Base-by-base conservation (phyloP, 2,888 invertebrate genomes). In the Philereme transversata region DNA sequence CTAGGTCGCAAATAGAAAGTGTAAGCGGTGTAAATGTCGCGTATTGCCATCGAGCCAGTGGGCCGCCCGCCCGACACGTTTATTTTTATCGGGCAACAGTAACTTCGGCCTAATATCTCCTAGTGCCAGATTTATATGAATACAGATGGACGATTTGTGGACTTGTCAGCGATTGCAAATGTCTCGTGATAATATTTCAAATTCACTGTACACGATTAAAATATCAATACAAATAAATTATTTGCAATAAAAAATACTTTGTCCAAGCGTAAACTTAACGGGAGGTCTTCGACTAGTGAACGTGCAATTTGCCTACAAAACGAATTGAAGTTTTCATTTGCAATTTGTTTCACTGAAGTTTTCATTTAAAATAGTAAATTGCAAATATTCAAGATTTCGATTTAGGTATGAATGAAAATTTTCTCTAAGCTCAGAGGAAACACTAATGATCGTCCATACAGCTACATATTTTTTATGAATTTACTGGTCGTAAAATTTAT, bases 21-120 rank as follows among this genome's bases (percentile, higher is more conserved):
- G 88, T 87, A 88, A 70, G 77, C 77, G 79, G 73, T 86, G 79
- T 83, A 88, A 88, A 90, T 88, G 88, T 87, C 88, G 83, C 81
- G 79, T 74, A 74, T 56, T 55, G 54, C 53, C 78, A 64, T 70
- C 72, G 68, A 67, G 71, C 62, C 54, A 41, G 65, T 60, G 60
- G 57, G 60, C 64, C 70, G 69, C 70, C 62, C 73, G 73, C 66
- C 73, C 71, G 72, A 74, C 73, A 70, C 62, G 79, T 79, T 83
- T 87, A 87, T 87, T 87, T 87, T 83, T 86, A 83, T 74, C 81
- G 62, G 63, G 67, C 68, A 74, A 74, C 81, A 78, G 79, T 79
- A 80, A 77, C 75, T 75, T 77, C 76, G 82, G 81, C 82, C 81
- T 79, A 77, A 83, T 83, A 86, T 76, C 76, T 76, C 73, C 76